A percentile compares a stretch with the other conserved stretches of the same genome.
phyloP scores from a whole-genome alignment of 2,797 vertebrate species.

The Hydrolagus colliei region DNA sequence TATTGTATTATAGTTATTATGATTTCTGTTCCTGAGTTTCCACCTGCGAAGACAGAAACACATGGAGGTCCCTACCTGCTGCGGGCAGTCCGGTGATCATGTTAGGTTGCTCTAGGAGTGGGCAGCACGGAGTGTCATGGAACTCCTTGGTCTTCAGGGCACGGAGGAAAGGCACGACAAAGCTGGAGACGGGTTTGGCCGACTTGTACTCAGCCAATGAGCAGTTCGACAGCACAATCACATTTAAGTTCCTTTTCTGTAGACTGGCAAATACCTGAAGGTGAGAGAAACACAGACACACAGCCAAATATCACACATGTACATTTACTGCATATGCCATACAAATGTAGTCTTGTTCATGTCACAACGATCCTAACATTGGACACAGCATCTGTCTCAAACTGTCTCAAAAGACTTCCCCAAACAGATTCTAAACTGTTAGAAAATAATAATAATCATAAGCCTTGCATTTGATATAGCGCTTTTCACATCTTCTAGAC shows the following conservation, averaged over 20 bases:
- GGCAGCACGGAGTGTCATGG: constrained; percentile 54
- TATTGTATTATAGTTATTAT: not conserved
- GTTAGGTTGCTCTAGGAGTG: constrained; percentile 83
- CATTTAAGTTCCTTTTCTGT: constrained; percentile 60
- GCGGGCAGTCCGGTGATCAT: constrained; percentile 78
- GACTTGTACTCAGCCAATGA: constrained; percentile 79
- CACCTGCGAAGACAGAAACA: not conserved
- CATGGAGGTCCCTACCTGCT: constrained; percentile 63
- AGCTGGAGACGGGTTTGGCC: constrained; percentile 59
- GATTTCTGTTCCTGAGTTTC: not conserved
- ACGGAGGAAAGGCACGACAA: constrained; percentile 73
- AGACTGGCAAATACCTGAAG: constrained; percentile 73
- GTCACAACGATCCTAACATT: too few species aligned
- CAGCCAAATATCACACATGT: not conserved
- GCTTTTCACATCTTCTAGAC: too few species aligned
- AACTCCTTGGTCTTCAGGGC: constrained; percentile 68
- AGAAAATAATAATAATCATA: too few species aligned
- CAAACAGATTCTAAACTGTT: too few species aligned
- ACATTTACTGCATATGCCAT: too few species aligned
- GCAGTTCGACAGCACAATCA: constrained; percentile 75
- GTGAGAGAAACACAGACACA: constrained; percentile 26
- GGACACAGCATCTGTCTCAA: too few species aligned
- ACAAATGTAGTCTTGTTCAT: too few species aligned
- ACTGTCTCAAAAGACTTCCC: too few species aligned
- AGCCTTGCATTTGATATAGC: too few species aligned